These are phyloP conservation scores for Coptodon bakossiorum DNA, from an alignment of 2,113 vertebrate genomes.

Conservation along the genomic window DNA sequence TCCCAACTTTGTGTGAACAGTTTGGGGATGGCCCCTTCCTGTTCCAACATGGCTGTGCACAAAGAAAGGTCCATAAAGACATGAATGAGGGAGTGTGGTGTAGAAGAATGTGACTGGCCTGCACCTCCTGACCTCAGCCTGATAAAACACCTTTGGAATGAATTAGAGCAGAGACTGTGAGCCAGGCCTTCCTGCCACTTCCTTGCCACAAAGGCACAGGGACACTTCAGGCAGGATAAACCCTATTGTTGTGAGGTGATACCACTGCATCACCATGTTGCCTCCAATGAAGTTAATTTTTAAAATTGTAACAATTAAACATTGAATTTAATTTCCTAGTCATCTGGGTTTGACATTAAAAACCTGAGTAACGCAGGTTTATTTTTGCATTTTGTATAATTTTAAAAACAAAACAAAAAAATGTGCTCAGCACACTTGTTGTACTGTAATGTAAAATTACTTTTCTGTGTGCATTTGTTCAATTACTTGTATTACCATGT, in stretches of 20 bases:
- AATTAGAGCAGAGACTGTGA: neutral
- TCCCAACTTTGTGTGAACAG: neutral
- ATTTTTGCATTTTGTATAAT: slow-evolving; percentile 8
- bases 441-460: slow-evolving; percentile 21
- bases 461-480: slow-evolving; percentile 7
- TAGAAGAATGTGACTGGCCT: neutral
- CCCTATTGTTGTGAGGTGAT: neutral
- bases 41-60: neutral
- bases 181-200: accelerated
- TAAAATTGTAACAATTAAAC: neutral
- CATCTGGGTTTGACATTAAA: neutral
- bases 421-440: slow-evolving; percentile 11
- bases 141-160: neutral
- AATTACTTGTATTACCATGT: slow-evolving; percentile 1
- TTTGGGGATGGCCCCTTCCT: neutral
- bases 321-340: neutral
- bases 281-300: neutral
- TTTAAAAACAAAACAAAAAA: neutral
- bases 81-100: neutral
- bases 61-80: neutral
- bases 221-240: accelerated
- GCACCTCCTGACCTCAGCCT: neutral
- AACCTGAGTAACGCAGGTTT: neutral
- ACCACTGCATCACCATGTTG: neutral
- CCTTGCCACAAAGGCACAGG: neutral